These are phyloP conservation scores for Lamellibrachia columna DNA, from an alignment of 2,888 invertebrate species.

Conservation along the genomic window DNA sequence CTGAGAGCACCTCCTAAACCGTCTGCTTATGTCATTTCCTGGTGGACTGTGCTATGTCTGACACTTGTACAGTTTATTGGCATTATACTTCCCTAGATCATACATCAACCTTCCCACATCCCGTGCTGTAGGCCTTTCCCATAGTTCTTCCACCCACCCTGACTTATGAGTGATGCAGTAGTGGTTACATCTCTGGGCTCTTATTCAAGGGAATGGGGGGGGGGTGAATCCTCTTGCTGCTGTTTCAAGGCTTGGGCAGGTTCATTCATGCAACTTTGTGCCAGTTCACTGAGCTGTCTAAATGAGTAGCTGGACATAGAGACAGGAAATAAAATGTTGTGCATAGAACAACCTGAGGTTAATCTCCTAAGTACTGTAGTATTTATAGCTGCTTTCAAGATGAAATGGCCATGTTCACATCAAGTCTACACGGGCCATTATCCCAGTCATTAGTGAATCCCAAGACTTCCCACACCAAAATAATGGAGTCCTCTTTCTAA, in stretches of 20 bases:
- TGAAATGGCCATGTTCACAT: not conserved
- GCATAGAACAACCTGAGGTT: not conserved
- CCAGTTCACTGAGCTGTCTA: no score
- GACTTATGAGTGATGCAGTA: not conserved
- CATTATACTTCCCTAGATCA: not conserved
- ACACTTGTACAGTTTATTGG: not conserved
- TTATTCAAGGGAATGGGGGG: no score
- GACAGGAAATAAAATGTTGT: no score
- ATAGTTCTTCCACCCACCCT: not conserved
- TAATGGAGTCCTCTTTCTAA: not conserved
- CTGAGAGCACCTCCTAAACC: not conserved
- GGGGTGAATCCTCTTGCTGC: no score
- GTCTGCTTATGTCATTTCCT: not conserved
- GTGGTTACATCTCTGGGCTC: not conserved
- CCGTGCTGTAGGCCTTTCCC: not conserved
- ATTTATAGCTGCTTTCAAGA: not conserved
- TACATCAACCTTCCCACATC: not conserved
- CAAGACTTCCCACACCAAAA: not conserved
- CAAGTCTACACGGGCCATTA: not conserved
- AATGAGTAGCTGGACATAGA: no score
- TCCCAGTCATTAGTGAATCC: not conserved
- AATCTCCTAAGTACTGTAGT: not conserved
- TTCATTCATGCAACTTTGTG: no score
- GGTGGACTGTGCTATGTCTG: not conserved
- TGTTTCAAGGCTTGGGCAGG: no score